These are phyloP conservation scores for Macroglossus sobrinus DNA, from an alignment of 2,113 vertebrate species.

Conservation along the genomic window DNA sequence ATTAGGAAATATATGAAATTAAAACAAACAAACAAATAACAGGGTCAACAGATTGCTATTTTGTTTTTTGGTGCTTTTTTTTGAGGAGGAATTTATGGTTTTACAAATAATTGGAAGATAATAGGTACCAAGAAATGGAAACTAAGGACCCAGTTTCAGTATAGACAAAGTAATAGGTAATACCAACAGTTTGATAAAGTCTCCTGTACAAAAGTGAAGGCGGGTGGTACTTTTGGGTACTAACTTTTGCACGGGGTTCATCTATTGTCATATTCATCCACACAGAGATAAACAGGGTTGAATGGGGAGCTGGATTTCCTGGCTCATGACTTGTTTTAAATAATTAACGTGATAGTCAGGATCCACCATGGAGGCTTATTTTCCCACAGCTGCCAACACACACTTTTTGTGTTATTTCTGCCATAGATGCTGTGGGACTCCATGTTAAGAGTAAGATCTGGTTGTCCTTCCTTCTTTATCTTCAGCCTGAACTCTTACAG, in stretches of 20 bases:
- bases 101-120: background rate
- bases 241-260: fast-evolving
- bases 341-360: background rate
- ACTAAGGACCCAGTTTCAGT: background rate
- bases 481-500: background rate
- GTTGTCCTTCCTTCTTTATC: background rate
- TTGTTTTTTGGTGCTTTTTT: too few species aligned
- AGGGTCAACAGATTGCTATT: background rate
- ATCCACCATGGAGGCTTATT: background rate
- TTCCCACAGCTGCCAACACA: background rate
- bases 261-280: background rate
- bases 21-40: background rate
- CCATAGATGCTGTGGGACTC: fast-evolving
- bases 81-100: background rate
- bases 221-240: background rate
- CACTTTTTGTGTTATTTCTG: background rate
- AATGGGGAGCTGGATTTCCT: fast-evolving
- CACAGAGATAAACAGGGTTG: background rate
- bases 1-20: background rate
- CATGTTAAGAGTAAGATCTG: background rate
- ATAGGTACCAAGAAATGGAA: background rate
- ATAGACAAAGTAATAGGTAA: background rate
- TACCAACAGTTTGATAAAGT: background rate
- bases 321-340: background rate
- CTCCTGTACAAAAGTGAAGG: background rate